phyloP scores from a whole-genome alignment of 2,113 vertebrate genomes.

The Paradoxurus hermaphroditus region DNA sequence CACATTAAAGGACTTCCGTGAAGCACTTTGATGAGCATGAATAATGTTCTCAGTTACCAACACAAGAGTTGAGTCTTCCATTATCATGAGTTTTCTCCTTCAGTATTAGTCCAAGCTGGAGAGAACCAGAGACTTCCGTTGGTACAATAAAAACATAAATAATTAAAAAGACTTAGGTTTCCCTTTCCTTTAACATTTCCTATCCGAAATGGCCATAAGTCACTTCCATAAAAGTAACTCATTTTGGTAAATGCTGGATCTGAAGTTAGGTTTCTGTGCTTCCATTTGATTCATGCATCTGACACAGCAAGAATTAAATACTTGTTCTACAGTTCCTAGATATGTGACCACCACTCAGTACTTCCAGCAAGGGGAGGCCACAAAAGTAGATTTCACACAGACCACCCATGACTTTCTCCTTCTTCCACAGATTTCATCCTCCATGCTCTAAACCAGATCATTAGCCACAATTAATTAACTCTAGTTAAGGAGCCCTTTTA shows the following conservation, averaged over 20 bases:
- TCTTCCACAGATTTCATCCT: background rate
- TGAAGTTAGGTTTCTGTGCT: background rate
- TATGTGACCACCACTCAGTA: background rate
- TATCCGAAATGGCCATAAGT: conserved; percentile 50
- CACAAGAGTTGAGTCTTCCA: background rate
- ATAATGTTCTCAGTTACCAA: conserved; percentile 63
- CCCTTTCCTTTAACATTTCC: conserved; percentile 66
- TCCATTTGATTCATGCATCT: background rate
- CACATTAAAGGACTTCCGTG: conserved; percentile 31
- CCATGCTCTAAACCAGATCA: background rate
- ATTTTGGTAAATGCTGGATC: conserved; percentile 33
- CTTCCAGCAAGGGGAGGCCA: background rate
- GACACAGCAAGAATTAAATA: background rate
- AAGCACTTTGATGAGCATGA: conserved; percentile 41
- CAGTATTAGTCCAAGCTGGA: background rate
- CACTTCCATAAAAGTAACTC: conserved; percentile 42
- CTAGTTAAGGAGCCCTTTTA: background rate
- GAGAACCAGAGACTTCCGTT: conserved; percentile 35
- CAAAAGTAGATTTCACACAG: background rate
- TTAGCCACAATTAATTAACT: background rate
- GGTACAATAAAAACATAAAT: conserved; percentile 66
- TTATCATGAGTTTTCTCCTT: conserved; percentile 41
- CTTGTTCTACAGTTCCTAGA: background rate
- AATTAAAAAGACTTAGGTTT: conserved; percentile 64
- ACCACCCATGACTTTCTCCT: background rate